Conservation (phyloP, 2,888 invertebrate genomes). For the Seladonia tumulorum region DNA sequence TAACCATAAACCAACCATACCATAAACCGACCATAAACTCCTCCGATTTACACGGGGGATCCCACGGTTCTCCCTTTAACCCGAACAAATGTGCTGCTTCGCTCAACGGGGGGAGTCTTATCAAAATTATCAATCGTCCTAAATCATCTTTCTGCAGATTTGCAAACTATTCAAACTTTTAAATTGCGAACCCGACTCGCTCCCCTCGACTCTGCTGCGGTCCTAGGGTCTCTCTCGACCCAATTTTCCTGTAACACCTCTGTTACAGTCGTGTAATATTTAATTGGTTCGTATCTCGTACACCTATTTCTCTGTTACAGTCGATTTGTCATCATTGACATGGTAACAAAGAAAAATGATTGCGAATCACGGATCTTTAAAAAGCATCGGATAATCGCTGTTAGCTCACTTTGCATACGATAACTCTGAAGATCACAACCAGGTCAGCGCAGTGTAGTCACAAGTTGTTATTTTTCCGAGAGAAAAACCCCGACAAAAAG, state of each 20-base stretch:
- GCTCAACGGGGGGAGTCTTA: neutral
- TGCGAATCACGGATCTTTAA: neutral
- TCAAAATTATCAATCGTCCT: neutral
- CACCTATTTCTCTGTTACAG: neutral
- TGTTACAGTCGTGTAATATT: no score
- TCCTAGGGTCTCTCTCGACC: neutral
- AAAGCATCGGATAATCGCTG: neutral
- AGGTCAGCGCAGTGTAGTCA: neutral
- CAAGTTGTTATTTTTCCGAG: neutral
- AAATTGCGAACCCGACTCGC: no score
- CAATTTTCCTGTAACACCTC: neutral
- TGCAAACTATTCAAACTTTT: no score
- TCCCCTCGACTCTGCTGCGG: neutral
- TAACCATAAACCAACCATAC: no score
- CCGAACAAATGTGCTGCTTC: neutral
- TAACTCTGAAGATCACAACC: neutral
- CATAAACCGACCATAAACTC: neutral
- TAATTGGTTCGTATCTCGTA: neutral
- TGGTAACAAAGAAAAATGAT: neutral
- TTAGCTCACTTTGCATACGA: no score
- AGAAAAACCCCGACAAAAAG: neutral
- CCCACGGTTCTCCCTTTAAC: neutral
- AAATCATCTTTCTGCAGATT: no score
- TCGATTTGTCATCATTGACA: neutral
- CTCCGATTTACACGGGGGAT: neutral